Base-by-base conservation (phyloP, 2,888 invertebrate species). In the Cordilura impudica region DNA sequence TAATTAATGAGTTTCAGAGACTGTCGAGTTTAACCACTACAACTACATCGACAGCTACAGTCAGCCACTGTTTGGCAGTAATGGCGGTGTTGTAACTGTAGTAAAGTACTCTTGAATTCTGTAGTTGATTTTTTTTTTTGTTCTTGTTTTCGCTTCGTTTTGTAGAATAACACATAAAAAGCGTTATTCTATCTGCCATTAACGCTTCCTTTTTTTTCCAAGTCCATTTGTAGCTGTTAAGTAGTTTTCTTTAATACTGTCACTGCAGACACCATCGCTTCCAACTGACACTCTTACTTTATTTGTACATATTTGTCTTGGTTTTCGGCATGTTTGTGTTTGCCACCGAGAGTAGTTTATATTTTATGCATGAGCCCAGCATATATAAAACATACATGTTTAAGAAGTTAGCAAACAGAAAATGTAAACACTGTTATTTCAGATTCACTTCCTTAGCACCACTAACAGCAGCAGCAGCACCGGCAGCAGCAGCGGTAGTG, bases 1-100 rank as follows among this genome's bases (percentile, higher is more conserved):
- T 86, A 86, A 87, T 87, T 86, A 86, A 86, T 86, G 87, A 86
- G 86, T 84, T 86, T 83, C 56, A 71, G 49, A 65, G 71, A 49
- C 56, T 53, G 75, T 63, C 51, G 75, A 58, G 75, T 63, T 79
- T 63, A 75, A 71, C 75, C 75, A 63, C 63, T 72, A 75, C 54
- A 69, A 47, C 61, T 54, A 53, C 53, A 63, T 49, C 63, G 56
- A 70, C 63, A 70, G 56, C 39, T 43, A 66, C 47, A 56, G 67
- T 49, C 78, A 56, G 67, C 54, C 78, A 70, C 60, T 63, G 49
- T 49, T 56, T 67, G 67, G 21, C 63, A 58, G 67, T 63, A 63
- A 63, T 63, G 49, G 14, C 67, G 56, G 53, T 51, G 21, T 60
- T 60, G 47, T 79, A 39, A 21, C 65, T 67, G 54, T 51, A 16